Base-by-base conservation (phyloP, 2,797 vertebrate genomes). In the Scomberomorus guttatus region DNA sequence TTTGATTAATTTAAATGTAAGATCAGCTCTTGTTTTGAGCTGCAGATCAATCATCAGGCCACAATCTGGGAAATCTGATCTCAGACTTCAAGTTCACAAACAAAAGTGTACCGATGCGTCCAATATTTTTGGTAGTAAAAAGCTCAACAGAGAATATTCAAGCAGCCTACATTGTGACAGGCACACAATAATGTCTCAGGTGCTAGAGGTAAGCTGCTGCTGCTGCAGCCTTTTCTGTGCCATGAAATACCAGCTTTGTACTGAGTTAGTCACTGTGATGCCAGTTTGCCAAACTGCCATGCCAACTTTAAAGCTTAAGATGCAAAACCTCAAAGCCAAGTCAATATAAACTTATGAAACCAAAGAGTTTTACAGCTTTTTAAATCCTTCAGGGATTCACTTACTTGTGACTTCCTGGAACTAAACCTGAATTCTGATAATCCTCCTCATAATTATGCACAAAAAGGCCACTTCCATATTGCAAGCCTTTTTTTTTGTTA, bases 301-400 rank as follows among this genome's bases (percentile, higher is more conserved):
- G 67, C 81, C 83, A 87, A 83, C 69, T 86, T 76, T 66, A 61
- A 55, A 55, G 84, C 83, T 90, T 89, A 89, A 75, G 69, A 83
- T 75, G 70, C 57, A 75, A 84, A 89, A 86, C 81, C 81, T 83
- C 39, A 76, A 82, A 88, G 72, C 46, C 27, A 79, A 75, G 57
- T 66, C 72, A 68, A 54, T 64, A 57, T 75, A 67, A 86, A 85
- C 73, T n/a, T 48, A 58, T 72, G 62, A 80, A 83, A 82, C 51
- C 62, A 63, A 20, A 50, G 73, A 76, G 55, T 74, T 80, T 74
- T 34, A 61, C 13, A 56, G 77, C 70, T 62, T 71, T 79, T 66
- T 81, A 77, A 87, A 82, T 79, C 83, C 80, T 70, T 14, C 48
- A 72, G 72, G 63, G 68, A 84, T 73, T 88, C 79, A 84, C 62